These are phyloP conservation scores for Berghia stephanieae DNA, from an alignment of 1,140 invertebrate species.

Conservation along the genomic window DNA sequence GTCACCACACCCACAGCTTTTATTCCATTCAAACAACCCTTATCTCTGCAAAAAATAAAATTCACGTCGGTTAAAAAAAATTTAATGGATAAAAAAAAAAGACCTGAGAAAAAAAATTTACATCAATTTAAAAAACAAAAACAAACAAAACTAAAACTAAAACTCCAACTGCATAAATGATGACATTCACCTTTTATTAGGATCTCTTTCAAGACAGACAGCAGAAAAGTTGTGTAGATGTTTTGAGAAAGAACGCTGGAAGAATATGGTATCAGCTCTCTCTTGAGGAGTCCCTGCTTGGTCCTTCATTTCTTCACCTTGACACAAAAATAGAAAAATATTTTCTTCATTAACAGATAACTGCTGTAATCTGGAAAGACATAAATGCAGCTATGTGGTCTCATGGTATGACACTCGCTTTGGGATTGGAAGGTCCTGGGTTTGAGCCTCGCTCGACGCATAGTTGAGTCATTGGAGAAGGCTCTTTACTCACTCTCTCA, in stretches of 20 bases:
- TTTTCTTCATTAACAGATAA: neutral
- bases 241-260: slow-evolving; percentile 74
- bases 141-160: neutral
- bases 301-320: slow-evolving; percentile 33
- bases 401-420: too few relatives aligned
- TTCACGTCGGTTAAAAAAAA: neutral
- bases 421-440: too few relatives aligned
- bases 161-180: neutral
- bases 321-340: neutral
- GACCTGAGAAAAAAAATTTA: neutral
- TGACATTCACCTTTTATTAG: slow-evolving; percentile 40
- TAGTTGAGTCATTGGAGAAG: too few relatives aligned
- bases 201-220: slow-evolving; percentile 74
- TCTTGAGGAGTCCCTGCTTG: slow-evolving; percentile 55
- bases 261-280: slow-evolving; percentile 57
- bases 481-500: too few relatives aligned
- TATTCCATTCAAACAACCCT: neutral
- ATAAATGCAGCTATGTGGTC: too few relatives aligned
- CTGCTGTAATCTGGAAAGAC: too few relatives aligned
- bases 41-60: neutral
- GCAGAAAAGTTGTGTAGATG: slow-evolving; percentile 81
- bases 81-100: neutral
- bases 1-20: too few relatives aligned
- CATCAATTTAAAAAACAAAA: neutral
- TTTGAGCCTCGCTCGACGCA: too few relatives aligned